Evolutionary conservation across 2,113 vertebrate genomes (phyloP).

Genomic region (Scomber japonicus): DNA sequence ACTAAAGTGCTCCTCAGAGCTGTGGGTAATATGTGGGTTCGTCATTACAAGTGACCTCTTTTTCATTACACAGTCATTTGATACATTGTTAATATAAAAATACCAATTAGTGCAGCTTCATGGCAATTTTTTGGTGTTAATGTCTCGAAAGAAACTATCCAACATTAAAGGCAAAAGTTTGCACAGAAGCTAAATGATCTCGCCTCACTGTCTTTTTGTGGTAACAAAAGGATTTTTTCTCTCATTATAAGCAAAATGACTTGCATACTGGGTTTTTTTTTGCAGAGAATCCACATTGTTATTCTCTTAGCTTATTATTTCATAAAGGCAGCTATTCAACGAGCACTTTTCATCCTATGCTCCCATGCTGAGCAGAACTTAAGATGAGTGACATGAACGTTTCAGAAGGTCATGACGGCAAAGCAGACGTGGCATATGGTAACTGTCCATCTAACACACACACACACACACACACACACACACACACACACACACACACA

Average conservation of each 20-base stretch:
- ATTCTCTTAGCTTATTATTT: neutral
- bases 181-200: neutral
- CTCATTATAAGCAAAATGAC: neutral
- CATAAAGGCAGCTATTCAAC: neutral
- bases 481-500: too few relatives aligned
- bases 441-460: slow-evolving; percentile 19
- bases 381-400: slow-evolving; percentile 25
- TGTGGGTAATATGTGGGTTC: too few relatives aligned
- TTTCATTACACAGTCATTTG: too few relatives aligned
- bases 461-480: neutral
- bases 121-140: too few relatives aligned
- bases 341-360: neutral
- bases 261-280: neutral
- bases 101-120: too few relatives aligned
- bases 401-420: slow-evolving; percentile 49
- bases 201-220: neutral
- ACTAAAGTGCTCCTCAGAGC: too few relatives aligned
- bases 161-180: neutral
- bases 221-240: neutral
- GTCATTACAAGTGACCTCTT: too few relatives aligned
- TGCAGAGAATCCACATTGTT: neutral
- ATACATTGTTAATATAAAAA: too few relatives aligned
- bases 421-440: slow-evolving; percentile 37
- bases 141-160: too few relatives aligned
- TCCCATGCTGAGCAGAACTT: slow-evolving; percentile 24